Percentiles rank a stretch among this genome's conserved stretches.
Evolutionary conservation across 2,888 invertebrate species (phyloP).

Genomic region (Nomada ruficornis): DNA sequence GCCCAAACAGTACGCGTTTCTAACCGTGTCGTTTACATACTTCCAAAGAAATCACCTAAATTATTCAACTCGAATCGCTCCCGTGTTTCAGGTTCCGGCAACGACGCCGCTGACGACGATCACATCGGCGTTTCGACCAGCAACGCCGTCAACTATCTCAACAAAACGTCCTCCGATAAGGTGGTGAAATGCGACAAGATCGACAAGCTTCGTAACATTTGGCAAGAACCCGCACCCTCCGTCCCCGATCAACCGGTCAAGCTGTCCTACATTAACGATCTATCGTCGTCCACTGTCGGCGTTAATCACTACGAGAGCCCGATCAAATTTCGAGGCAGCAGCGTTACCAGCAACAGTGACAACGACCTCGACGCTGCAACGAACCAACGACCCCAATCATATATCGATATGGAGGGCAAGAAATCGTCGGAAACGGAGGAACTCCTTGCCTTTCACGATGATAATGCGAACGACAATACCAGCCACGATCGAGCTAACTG

Average conservation of each 20-base stretch:
- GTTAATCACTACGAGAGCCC: conserved; percentile 74
- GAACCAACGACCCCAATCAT: conserved; percentile 78
- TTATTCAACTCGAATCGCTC: not conserved
- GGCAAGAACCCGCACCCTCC: conserved; percentile 77
- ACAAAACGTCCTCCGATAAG: conserved; percentile 77
- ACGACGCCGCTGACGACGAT: conserved; percentile 29
- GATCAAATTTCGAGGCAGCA: conserved; percentile 77
- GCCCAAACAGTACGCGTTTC: conserved; percentile 73
- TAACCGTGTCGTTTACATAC: not conserved
- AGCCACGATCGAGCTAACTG: conserved; percentile 25
- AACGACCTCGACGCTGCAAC: conserved; percentile 76
- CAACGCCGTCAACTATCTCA: conserved; percentile 81
- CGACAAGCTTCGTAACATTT: conserved; percentile 79
- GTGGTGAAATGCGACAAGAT: conserved; percentile 81
- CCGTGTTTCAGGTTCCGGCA: conserved; percentile 42
- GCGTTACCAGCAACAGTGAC: conserved; percentile 78
- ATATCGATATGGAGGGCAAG: conserved; percentile 81
- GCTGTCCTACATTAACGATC: conserved; percentile 79
- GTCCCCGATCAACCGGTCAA: conserved; percentile 70
- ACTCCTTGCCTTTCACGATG: conserved; percentile 67
- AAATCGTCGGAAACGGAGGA: conserved; percentile 71
- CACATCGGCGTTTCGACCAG: conserved; percentile 68
- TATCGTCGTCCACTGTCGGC: conserved; percentile 52
- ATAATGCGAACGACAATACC: conserved; percentile 31
- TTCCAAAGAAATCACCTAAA: not conserved